Base-by-base conservation (phyloP, 2,888 invertebrate species). In the Dasysyrphus albostriatus region DNA sequence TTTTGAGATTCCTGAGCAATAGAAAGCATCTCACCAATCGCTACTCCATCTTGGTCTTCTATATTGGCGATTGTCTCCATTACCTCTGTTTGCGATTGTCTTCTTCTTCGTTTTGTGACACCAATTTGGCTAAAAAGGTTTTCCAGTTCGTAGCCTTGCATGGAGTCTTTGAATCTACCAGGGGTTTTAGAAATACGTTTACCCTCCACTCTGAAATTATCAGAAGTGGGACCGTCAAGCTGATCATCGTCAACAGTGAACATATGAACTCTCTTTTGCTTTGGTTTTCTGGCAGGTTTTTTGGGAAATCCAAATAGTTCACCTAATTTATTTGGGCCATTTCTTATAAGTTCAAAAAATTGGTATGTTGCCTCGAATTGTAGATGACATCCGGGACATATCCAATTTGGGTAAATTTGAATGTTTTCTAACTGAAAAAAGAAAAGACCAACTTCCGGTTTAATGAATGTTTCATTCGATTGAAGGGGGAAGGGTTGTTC, bases 341-440 rank as follows among this genome's bases (percentile, higher is more conserved):
- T 94, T 73, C 95, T 93, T 88, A 97, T 94, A 19, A 96, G 92
- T 89, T 95, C 95, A 89, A 97, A 94, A 91, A 97, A 97, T 89
- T 95, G 95, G 76, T 95, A 95, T 29, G 96, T 95, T 56, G 96
- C 95, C 91, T 96, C 96, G 89, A 96, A 90, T 91, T 96, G 96
- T 79, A 96, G 95, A 84, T 95, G 95, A 90, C 97, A 97, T 51
- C 96, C 95, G 9, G 96, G 96, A 90, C 97, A 97, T 89, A 97
- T 95, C 24, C 95, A 95, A 72, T 95, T 94, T 2, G 96, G 96
- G 88, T 95, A 93, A 90, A 94, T 94, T 0, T 95, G 95, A 93
- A 96, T 96, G 91, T 96, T 94, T 72, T 93, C 93, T 37, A 96
- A 94, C 96, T 96, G 90, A 58, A 80, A 65, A 44, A 19, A 69